Evolutionary conservation across 2,113 vertebrate species (phyloP).

Genomic region (Anguilla rostrata): DNA sequence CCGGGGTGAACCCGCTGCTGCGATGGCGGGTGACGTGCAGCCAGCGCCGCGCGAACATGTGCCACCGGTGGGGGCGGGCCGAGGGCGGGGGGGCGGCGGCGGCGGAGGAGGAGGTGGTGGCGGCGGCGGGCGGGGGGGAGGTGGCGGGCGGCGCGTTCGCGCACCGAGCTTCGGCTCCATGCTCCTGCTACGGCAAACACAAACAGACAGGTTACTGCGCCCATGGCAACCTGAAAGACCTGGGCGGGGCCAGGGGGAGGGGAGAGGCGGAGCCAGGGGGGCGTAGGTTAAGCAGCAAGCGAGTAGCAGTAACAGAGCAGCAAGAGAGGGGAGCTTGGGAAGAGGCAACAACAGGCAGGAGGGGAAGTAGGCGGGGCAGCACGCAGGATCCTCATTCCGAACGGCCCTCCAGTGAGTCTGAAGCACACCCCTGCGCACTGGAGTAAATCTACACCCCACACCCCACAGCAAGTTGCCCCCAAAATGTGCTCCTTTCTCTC

Average conservation of each 20-base stretch:
- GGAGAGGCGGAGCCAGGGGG: background rate
- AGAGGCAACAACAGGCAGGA: background rate
- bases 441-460: too few species aligned
- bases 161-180: slow-evolving; percentile 59
- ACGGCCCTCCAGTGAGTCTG: background rate
- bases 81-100: slow-evolving; percentile 55
- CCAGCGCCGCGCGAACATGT: slow-evolving; percentile 73
- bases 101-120: slow-evolving; percentile 39
- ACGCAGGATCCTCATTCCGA: too few species aligned
- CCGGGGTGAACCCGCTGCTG: slow-evolving; percentile 68
- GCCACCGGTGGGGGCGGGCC: slow-evolving; percentile 70
- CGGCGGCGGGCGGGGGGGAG: slow-evolving; percentile 10
- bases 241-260: background rate
- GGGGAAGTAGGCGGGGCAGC: background rate
- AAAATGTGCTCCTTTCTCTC: background rate
- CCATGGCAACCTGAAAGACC: background rate
- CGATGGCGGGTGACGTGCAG: slow-evolving; percentile 71
- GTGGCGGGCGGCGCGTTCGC: slow-evolving; percentile 15
- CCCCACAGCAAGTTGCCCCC: background rate
- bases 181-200: slow-evolving; percentile 60
- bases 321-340: background rate
- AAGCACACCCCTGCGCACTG: background rate
- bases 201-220: slow-evolving; percentile 38
- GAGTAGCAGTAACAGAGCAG: background rate
- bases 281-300: background rate